Base-by-base conservation (phyloP, 2,888 invertebrate species). In the Andrena trimmerana region DNA sequence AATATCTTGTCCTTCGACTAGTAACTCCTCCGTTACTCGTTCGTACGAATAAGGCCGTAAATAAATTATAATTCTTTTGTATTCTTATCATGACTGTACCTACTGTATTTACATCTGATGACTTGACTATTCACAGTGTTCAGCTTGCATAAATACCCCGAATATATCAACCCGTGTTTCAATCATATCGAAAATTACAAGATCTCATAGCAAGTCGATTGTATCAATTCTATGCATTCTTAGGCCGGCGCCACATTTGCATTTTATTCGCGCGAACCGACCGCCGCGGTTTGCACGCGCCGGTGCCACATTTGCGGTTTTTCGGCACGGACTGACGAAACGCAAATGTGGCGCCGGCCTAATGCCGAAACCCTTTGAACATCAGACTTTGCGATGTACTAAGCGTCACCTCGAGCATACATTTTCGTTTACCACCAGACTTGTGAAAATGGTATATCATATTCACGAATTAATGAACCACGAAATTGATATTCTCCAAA, bases 51-150 rank as follows among this genome's bases (percentile, higher is more conserved):
- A 48, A 76, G 10, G 27, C 31, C 10, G 48, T 20, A 62, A 63
- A 78, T 42, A 52, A 60, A 60, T 42, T 31, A 48, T 36, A 67
- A 33, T 31, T 42, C 20, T 65, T 74, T 52, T 75, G 7, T 62
- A 59, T 73, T 20, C 27, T 24, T 50, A 65, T 59, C 24, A 6
- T 62, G 24, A 74, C 59, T 20, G 20, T 27, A 27, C 36, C 36
- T 60, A 78, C 10, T 6, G 13, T 66, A 62, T 52, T 74, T 62
- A 63, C 24, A 63, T 27, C 31, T 76, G 42, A 20, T 10, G 20
- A n/a, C 36, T n/a, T 60, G 36, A 20, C 54, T 33, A 69, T 69
- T 50, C 33, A 20, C 33, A 42, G 5, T 57, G 42, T 52, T 52
- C 48, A 66, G 6, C 42, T 57, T 66, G 29, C 33, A 33, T 20